Conservation (phyloP, 2,888 invertebrate species). For the Lydus trimaculatus region DNA sequence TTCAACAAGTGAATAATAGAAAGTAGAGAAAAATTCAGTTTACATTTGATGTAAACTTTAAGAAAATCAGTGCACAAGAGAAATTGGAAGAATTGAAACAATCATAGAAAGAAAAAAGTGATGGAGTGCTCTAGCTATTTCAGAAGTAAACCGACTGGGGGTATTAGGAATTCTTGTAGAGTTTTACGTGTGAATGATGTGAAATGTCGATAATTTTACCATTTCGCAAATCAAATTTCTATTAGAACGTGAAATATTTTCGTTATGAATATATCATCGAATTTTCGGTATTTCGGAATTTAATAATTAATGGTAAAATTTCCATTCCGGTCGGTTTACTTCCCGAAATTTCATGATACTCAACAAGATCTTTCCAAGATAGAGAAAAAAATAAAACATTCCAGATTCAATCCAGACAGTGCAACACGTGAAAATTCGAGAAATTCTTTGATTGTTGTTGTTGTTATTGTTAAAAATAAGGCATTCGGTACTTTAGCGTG, state of each 20-base stretch:
- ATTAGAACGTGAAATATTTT: too few relatives aligned
- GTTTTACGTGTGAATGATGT: too few relatives aligned
- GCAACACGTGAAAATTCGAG: slow-evolving; percentile 15
- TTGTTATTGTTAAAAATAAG: slow-evolving; percentile 17
- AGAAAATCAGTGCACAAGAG: background rate
- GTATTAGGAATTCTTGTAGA: too few relatives aligned
- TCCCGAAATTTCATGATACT: background rate
- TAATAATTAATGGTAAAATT: background rate
- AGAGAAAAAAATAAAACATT: slow-evolving; percentile 16
- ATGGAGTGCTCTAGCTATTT: slow-evolving; percentile 4
- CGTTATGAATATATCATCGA: too few relatives aligned
- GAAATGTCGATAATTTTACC: too few relatives aligned
- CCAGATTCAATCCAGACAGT: slow-evolving; percentile 16
- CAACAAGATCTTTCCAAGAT: background rate
- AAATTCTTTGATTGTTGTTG: background rate
- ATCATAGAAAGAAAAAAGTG: background rate
- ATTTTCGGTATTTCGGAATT: background rate
- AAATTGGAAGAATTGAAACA: slow-evolving; percentile 3
- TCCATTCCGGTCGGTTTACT: background rate
- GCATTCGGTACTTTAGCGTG: slow-evolving; percentile 53
- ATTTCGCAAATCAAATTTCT: background rate
- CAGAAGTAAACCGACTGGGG: background rate
- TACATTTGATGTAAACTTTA: background rate
- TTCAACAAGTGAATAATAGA: background rate
- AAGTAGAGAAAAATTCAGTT: background rate